Conservation (phyloP, 2,113 vertebrate genomes). For the Choloepus hoffmanni region DNA sequence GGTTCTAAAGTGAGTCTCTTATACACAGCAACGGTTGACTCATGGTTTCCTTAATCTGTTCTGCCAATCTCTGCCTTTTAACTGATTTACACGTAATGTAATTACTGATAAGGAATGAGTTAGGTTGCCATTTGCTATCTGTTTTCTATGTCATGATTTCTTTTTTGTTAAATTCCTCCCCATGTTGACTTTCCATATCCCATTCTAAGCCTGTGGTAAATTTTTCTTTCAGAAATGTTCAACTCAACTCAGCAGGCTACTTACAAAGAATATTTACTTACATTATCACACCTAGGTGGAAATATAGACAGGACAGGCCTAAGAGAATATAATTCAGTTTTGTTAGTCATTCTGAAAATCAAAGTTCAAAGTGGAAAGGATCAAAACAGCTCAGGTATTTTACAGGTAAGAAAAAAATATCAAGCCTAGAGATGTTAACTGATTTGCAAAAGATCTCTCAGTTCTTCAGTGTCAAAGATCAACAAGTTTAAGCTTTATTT, state of each 20-base stretch:
- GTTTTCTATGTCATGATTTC: no score
- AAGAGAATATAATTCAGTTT: background rate
- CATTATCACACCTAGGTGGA: background rate
- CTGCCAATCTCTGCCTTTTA: no score
- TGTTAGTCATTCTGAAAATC: background rate
- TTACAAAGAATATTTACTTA: slow-evolving; percentile 14
- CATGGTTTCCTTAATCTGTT: no score
- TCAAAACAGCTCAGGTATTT: background rate
- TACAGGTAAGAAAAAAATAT: background rate
- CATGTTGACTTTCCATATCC: background rate
- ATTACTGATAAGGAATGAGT: no score
- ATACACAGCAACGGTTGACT: no score
- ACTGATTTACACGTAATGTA: no score
- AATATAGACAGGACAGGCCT: background rate
- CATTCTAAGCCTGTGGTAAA: background rate
- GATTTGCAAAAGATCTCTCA: background rate
- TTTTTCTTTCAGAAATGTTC: background rate
- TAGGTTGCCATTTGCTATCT: no score
- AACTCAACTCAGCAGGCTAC: background rate
- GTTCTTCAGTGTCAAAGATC: background rate
- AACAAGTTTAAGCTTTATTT: background rate
- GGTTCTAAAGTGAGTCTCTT: no score
- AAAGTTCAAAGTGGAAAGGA: background rate
- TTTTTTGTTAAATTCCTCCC: no score
- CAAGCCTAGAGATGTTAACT: background rate